A percentile compares a stretch with the other conserved stretches of the same genome.
Evolutionary conservation across 1,140 invertebrate genomes (phyloP).

Genomic region (Pissodes strobi): DNA sequence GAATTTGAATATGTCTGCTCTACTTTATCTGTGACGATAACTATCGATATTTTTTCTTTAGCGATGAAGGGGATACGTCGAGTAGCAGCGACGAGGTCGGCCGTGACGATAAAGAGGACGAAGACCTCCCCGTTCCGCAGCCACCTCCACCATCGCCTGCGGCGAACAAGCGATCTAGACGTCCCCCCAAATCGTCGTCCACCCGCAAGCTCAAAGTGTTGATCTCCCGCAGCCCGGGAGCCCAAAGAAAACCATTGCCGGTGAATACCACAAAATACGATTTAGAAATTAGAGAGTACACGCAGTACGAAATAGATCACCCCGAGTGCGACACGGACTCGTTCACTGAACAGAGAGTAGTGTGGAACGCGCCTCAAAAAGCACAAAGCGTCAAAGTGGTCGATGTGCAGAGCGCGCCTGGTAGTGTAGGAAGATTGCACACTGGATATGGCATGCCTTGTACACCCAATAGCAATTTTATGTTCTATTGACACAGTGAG

Average conservation of each 20-base stretch:
- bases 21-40: too few relatives aligned
- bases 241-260: slow-evolving; percentile 46
- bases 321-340: slow-evolving; percentile 19
- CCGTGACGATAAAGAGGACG: slow-evolving; percentile 40
- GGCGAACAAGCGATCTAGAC: slow-evolving; percentile 12
- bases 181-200: slow-evolving; percentile 27
- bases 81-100: slow-evolving; percentile 63
- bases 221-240: slow-evolving; percentile 34
- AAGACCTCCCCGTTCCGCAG: slow-evolving; percentile 49
- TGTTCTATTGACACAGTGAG: not conserved
- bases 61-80: slow-evolving; percentile 78
- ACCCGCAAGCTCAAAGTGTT: slow-evolving; percentile 40
- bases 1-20: too few relatives aligned
- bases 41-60: too few relatives aligned
- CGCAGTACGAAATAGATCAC: slow-evolving; percentile 31
- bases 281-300: slow-evolving; percentile 34
- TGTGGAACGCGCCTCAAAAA: slow-evolving; percentile 19
- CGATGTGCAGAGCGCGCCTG: not conserved
- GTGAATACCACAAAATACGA: slow-evolving; percentile 41
- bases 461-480: not conserved
- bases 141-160: slow-evolving; percentile 63
- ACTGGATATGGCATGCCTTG: not conserved
- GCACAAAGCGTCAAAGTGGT: slow-evolving; percentile 17
- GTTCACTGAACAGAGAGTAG: slow-evolving; percentile 22
- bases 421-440: not conserved